Evolutionary conservation across 2,113 vertebrate genomes (phyloP).

Genomic region (Hippopotamus amphibius): DNA sequence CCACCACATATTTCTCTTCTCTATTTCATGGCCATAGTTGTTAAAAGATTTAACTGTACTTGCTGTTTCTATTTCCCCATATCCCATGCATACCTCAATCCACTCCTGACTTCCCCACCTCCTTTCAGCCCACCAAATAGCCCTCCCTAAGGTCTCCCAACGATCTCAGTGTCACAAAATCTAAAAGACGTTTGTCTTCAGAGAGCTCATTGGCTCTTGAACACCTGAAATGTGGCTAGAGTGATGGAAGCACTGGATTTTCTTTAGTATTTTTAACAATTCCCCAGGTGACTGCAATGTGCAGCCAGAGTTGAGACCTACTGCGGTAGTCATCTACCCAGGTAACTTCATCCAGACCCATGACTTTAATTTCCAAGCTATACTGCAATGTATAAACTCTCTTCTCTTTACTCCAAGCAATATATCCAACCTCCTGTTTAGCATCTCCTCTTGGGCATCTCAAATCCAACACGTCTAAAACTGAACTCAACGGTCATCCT

Average conservation of each 20-base stretch:
- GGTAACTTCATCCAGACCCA: neutral
- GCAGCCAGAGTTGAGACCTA: neutral
- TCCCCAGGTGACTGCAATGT: neutral
- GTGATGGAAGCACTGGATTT: neutral
- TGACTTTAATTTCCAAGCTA: neutral
- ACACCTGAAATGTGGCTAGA: neutral
- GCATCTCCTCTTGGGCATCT: neutral
- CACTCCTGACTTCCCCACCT: neutral
- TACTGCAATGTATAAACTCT: neutral
- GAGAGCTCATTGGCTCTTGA: neutral
- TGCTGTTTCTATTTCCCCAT: neutral
- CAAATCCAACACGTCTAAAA: neutral
- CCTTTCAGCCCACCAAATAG: neutral
- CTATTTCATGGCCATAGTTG: neutral
- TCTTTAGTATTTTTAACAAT: neutral
- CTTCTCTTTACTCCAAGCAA: neutral
- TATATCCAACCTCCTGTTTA: neutral
- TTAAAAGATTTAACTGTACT: conserved; percentile 8
- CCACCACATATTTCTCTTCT: neutral
- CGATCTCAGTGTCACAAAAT: neutral
- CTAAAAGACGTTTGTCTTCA: neutral
- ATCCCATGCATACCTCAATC: neutral
- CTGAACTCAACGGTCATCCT: neutral
- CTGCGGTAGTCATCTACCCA: neutral
- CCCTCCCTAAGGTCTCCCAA: neutral